These are phyloP conservation scores for Lichenostomus cassidix DNA, from an alignment of 2,113 vertebrate genomes.

Conservation along the genomic window DNA sequence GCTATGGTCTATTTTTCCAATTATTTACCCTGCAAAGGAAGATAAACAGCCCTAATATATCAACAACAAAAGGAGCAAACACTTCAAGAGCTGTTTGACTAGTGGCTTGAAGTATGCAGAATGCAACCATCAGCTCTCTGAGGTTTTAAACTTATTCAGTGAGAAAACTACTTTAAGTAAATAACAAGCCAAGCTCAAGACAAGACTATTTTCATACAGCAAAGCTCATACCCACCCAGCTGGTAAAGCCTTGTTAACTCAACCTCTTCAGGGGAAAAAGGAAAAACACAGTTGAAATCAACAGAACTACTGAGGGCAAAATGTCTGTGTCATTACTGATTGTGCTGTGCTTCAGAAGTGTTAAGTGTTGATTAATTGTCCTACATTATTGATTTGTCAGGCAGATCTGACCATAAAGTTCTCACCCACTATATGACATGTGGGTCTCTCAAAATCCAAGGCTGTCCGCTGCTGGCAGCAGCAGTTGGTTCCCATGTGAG, in stretches of 20 bases:
- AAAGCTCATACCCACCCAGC: neutral
- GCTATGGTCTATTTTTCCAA: neutral
- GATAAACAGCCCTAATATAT: neutral
- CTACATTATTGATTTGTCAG: neutral
- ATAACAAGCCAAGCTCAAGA: neutral
- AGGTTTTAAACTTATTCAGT: neutral
- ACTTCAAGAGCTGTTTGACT: neutral
- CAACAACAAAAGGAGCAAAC: neutral
- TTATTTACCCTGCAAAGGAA: neutral
- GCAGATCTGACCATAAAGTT: neutral
- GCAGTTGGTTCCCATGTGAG: rapidly evolving
- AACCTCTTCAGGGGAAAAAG: neutral
- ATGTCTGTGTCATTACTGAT: neutral
- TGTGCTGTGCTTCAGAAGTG: neutral
- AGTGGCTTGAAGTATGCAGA: neutral
- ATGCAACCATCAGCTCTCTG: neutral
- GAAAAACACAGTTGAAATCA: neutral
- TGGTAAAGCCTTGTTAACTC: neutral
- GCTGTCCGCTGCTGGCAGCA: neutral
- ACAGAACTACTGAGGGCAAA: neutral
- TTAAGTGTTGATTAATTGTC: neutral
- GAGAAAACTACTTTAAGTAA: neutral
- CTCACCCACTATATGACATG: rapidly evolving
- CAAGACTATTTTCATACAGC: neutral
- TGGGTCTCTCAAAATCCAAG: neutral